Base-by-base conservation (phyloP, 1,140 invertebrate species). In the Temnothorax nylanderi region DNA sequence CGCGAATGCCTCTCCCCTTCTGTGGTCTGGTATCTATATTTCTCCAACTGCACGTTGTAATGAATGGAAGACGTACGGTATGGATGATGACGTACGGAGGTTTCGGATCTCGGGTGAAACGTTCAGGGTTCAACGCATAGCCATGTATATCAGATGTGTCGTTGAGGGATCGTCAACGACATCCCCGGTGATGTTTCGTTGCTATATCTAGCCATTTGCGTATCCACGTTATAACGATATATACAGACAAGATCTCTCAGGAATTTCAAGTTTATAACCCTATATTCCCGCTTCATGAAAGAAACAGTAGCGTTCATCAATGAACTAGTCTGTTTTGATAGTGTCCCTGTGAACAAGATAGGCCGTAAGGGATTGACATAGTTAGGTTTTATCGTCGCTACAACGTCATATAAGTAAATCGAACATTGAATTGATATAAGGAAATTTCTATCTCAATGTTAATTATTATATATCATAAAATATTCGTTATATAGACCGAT, bases 1-100 rank as follows among this genome's bases (percentile, higher is more conserved):
- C 71, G 37, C 49, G 49, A 1, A 18, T 54, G 1, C n/a, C 32
- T 26, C 64, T 16, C 34, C 54, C 16, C 21, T 0, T 1, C 26
- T 72, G 47, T 10, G 47, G 13, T 37, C 75, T 58, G 44, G 58
- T 34, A 67, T 84, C 69, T 49, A 60, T 75, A 64, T 84, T 62
- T n/a, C 60, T 65, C 56, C 71, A 4, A 62, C 54, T 75, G 26
- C 71, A 62, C 54, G 64, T 82, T 82, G 54, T 88, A 90, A 90
- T 90, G 86, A 90, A 90, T 90, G 86, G 86, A 90, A 90, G 86
- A 88, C 58, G 89, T 81, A 26, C 75, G 81, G 74, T 71, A 80
- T 62, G 75, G 86, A 90, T 76, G 80, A 90, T 90, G 86, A 90
- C 76, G 69, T 85, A 87, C 86, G 77, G 71, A 88, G 88, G 62